Evolutionary conservation across 2,888 invertebrate genomes (phyloP).

Genomic region (Dione vanillae): DNA sequence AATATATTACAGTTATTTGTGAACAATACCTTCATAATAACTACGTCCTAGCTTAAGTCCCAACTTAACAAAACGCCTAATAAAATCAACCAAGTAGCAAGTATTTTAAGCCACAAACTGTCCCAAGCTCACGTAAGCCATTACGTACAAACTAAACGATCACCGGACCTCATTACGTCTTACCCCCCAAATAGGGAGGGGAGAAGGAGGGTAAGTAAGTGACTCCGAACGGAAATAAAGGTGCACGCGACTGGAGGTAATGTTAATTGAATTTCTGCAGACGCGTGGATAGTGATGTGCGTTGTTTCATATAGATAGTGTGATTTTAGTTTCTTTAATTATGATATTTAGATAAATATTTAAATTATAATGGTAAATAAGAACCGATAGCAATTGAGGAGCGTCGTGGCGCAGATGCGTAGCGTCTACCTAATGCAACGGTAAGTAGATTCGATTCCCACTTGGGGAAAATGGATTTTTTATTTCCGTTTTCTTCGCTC

Average conservation of each 20-base stretch:
- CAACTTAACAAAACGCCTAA: conserved; percentile 27
- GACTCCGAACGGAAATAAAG: conserved; percentile 85
- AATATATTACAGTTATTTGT: neutral
- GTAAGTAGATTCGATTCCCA: no score
- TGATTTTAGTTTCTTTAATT: conserved; percentile 33
- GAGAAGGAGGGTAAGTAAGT: conserved; percentile 65
- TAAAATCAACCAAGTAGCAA: conserved; percentile 45
- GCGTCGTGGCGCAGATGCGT: no score
- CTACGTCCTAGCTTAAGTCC: neutral
- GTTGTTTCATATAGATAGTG: conserved; percentile 47
- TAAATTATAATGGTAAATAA: neutral
- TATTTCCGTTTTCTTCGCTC: no score
- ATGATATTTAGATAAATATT: neutral
- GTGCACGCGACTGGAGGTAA: conserved; percentile 85
- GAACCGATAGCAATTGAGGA: no score
- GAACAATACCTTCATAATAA: neutral
- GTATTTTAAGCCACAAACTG: conserved; percentile 49
- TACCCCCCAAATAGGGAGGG: conserved; percentile 50
- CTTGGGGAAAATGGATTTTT: no score
- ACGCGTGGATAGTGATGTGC: conserved; percentile 67
- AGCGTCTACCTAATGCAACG: no score
- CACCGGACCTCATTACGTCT: conserved; percentile 83
- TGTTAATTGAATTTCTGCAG: conserved; percentile 85
- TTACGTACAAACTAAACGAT: conserved; percentile 82
- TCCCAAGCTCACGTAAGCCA: conserved; percentile 74